A percentile compares a stretch with the other conserved stretches of the same genome.
Evolutionary conservation across 2,888 invertebrate species (phyloP).

Genomic region (Physocephala rufipes): DNA sequence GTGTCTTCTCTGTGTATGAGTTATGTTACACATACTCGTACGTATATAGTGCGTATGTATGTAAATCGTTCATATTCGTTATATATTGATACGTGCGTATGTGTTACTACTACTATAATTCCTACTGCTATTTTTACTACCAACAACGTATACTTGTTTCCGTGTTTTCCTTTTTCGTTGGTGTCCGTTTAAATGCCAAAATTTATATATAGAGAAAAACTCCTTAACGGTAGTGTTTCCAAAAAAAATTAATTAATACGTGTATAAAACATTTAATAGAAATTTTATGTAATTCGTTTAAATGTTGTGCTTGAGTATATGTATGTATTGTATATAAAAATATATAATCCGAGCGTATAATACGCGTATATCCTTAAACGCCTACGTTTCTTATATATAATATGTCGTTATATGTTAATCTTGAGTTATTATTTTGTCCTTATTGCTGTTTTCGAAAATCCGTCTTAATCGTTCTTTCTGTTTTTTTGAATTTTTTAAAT

Average conservation of each 20-base stretch:
- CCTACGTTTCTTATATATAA: too few relatives aligned
- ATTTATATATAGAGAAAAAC: neutral
- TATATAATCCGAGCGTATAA: conserved; percentile 9
- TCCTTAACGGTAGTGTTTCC: too few relatives aligned
- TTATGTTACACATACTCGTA: conserved; percentile 27
- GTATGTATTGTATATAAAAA: neutral
- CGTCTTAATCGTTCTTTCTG: neutral
- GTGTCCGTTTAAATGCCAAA: conserved; percentile 45
- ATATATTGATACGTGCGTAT: conserved; percentile 13
- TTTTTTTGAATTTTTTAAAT: neutral
- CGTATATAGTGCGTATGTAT: neutral
- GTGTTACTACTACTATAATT: conserved; percentile 28
- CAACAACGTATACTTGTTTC: conserved; percentile 37
- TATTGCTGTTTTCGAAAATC: neutral
- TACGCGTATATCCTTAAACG: too few relatives aligned
- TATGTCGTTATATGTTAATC: neutral
- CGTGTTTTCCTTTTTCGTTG: conserved; percentile 53
- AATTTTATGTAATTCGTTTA: too few relatives aligned
- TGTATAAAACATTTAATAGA: too few relatives aligned
- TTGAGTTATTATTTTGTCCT: neutral
- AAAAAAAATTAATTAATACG: conserved; percentile 40
- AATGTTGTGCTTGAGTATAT: conserved; percentile 53
- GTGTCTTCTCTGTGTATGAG: conserved; percentile 43
- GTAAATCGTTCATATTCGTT: neutral
- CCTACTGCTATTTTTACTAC: too few relatives aligned